Base-by-base conservation (phyloP, 2,888 invertebrate species). In the Stratiomys singularior region DNA sequence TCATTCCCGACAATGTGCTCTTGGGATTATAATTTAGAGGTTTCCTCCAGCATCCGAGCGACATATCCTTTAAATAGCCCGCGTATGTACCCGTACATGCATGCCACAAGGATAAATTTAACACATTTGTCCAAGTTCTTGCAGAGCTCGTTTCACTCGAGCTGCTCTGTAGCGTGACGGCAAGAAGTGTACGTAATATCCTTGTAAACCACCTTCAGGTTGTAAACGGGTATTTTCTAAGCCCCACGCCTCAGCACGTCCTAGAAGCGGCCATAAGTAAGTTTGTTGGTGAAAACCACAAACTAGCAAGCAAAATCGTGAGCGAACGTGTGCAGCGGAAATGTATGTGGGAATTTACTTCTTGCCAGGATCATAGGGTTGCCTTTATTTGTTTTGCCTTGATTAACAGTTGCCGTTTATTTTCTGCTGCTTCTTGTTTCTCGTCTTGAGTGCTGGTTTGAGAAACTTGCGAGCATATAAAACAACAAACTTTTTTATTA, bases 301-400 rank as follows among this genome's bases (percentile, higher is more conserved):
- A 74, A 60, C 30, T 58, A 52, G 13, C 56, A 15, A 23, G 74
- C 9, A 30, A 11, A 18, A 30, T 11, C 37, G 23, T 25, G 18
- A 44, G 69, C 3, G 25, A 69, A 69, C 69, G 46, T 46, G 69
- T 25, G 46, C n/a, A 18, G 23, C 0, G 74, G 37, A 23, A 74
- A 74, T 58, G 74, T 58, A 30, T 28, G 69, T 27, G 18, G 11
- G 47, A 60, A 21, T 30, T 18, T 58, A 25, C 58, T 58, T 58
- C 13, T 74, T 21, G 18, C 67, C 46, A 13, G 74, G 74, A 74
- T 74, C 60, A 74, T 74, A 27, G 74, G 58, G 58, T 74, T 74
- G 74, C 74, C 58, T 74, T 74, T 74, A 74, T 74, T 74, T 74
- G 74, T 30, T 74, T 58, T 60, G 58, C 60, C 60, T 58, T 74